These are phyloP conservation scores for Python bivittatus DNA, from an alignment of 2,113 vertebrate species.

Conservation along the genomic window DNA sequence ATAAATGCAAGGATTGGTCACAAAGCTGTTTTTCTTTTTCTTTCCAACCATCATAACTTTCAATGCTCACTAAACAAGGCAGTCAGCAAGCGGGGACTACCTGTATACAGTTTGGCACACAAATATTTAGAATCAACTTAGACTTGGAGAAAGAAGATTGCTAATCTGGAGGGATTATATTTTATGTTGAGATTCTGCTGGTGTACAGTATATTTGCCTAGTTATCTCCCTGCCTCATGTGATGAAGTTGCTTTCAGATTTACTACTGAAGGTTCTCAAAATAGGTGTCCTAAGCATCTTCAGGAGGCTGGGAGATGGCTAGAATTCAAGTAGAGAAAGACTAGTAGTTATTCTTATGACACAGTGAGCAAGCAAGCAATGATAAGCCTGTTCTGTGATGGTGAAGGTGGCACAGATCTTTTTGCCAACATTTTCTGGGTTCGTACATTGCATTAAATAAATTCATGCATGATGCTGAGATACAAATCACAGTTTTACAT, in stretches of 20 bases:
- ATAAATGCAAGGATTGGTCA: neutral
- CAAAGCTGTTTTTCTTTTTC: neutral
- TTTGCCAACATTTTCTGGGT: neutral
- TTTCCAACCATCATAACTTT: neutral
- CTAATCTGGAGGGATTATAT: neutral
- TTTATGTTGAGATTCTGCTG: neutral
- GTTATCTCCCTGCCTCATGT: neutral
- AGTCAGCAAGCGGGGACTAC: no score
- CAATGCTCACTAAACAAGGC: neutral
- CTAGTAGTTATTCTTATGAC: neutral
- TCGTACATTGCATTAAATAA: neutral
- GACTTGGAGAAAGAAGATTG: neutral
- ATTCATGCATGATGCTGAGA: neutral
- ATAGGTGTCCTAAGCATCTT: neutral
- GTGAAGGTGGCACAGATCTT: neutral
- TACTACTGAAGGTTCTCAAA: neutral
- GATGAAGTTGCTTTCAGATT: neutral
- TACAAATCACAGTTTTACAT: neutral
- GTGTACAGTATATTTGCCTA: neutral
- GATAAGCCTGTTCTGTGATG: neutral
- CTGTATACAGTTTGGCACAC: neutral
- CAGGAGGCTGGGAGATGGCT: neutral
- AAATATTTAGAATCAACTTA: neutral
- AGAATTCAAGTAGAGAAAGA: neutral
- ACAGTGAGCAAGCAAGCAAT: neutral